Evolutionary conservation across 1,140 invertebrate genomes (phyloP).

Genomic region (Dufourea novaeangliae): DNA sequence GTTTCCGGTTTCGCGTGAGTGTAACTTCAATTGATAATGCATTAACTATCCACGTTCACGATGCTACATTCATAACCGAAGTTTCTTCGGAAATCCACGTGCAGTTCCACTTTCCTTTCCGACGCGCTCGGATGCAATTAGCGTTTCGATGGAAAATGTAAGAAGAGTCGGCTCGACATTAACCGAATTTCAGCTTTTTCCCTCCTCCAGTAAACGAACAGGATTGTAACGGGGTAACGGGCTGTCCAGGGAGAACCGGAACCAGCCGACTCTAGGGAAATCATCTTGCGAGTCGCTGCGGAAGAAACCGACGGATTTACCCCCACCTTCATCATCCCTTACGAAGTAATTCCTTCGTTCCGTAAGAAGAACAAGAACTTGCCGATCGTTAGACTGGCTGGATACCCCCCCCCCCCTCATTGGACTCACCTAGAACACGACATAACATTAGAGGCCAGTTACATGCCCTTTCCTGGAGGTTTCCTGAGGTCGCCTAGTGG

Average conservation of each 20-base stretch:
- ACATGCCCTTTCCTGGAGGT: too few species aligned
- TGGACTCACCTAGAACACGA: too few species aligned
- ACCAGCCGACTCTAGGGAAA: constrained; percentile 50
- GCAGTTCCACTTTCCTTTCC: neutral
- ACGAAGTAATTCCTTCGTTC: constrained; percentile 34
- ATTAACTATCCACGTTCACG: too few species aligned
- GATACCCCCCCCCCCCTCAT: too few species aligned
- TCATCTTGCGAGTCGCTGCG: constrained; percentile 47
- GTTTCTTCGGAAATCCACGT: neutral
- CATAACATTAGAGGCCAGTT: constrained; percentile 5
- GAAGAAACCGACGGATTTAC: constrained; percentile 5
- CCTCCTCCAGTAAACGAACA: constrained; percentile 30
- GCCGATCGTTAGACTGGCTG: neutral
- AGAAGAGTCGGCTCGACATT: neutral
- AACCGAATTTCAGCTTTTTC: constrained; percentile 46
- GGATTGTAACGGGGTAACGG: constrained; percentile 47
- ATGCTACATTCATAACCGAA: too few species aligned
- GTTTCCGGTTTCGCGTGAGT: too few species aligned
- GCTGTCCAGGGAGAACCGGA: constrained; percentile 20
- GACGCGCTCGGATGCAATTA: neutral
- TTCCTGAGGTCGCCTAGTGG: too few species aligned
- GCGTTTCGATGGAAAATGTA: neutral
- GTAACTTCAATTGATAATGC: too few species aligned
- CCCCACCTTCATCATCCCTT: constrained; percentile 26
- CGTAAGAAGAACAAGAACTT: neutral